Evolutionary conservation across 92 coral and sea anemone species (phyloP).

Genomic region (Zoanthus gigantus): DNA sequence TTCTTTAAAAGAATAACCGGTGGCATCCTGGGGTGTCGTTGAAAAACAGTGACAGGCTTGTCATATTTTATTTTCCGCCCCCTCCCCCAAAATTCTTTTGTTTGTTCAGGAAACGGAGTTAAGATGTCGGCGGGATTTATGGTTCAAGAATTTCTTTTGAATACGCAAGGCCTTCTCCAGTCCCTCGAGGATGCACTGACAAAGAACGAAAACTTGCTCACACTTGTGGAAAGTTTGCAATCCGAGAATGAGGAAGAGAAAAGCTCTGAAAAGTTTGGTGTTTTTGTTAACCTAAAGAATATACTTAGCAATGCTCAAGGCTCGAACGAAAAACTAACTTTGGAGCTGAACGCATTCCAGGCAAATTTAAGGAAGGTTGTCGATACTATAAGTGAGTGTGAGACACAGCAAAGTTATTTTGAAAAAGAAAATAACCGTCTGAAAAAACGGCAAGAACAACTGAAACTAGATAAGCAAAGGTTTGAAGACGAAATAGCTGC

Average conservation of each 20-base stretch:
- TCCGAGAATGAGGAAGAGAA: constrained; percentile 23
- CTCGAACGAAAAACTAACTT: constrained; percentile 50
- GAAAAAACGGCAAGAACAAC: not conserved
- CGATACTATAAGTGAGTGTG: constrained; percentile 32
- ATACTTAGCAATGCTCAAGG: constrained; percentile 37
- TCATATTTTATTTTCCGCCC: not conserved
- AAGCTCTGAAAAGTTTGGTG: constrained; percentile 14
- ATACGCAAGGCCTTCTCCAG: constrained; percentile 52
- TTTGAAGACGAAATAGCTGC: constrained; percentile 37
- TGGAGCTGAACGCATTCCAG: constrained; percentile 65
- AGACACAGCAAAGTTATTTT: constrained; percentile 23
- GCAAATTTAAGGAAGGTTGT: constrained; percentile 54
- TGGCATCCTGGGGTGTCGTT: not conserved
- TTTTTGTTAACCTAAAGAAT: constrained; percentile 38
- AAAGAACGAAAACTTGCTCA: constrained; percentile 44
- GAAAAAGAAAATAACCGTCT: constrained; percentile 31
- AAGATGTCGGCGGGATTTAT: constrained; percentile 38
- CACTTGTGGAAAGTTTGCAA: constrained; percentile 53
- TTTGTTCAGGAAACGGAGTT: not conserved
- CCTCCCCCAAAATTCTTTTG: not conserved
- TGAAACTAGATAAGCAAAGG: constrained; percentile 19
- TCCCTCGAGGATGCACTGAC: constrained; percentile 64
- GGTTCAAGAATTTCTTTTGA: constrained; percentile 48
- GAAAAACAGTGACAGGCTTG: not conserved
- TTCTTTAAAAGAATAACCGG: not conserved